Evolutionary conservation across 2,888 invertebrate genomes (phyloP), one percentile per base, ranked within the genome.

Genomic region (Kuschelorhynchus macadamiae): DNA sequence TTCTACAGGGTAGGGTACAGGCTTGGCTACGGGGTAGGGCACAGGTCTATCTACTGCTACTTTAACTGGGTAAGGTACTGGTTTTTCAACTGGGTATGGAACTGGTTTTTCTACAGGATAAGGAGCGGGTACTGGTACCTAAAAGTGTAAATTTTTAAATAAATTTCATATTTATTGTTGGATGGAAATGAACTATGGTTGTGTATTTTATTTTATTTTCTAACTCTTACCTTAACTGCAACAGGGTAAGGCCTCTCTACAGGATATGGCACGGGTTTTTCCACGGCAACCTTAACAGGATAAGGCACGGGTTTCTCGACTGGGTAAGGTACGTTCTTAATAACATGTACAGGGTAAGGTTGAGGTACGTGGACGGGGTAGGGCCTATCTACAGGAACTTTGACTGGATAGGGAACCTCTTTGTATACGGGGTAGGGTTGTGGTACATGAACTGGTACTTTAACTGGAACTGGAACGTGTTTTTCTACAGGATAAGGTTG

Each of bases 401-500:
- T 90, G 32, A 92, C 91, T 72, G 91, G 90, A 56, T 87, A 86
- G 53, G 89, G 90, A 64, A 93, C 88, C 76, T 91, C 89, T 74
- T 87, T 88, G 76, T 85, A 85, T 8, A 92, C 89, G 50, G 92
- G 92, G 84, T 91, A 92, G 71, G 90, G 92, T 81, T 90, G 92
- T 74, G 91, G 91, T 2, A 93, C 88, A 77, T 91, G 92, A 0
- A 91, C 90, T 81, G 88, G 90, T 33, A 92, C 92, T 82, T 92
- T 92, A 5, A 91, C 91, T 72, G 91, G 91, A 79, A 88, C 88
- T 78, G 90, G 91, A 77, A 91, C 88, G 81, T 85, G 90, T 85
- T 91, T 91, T 82, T 91, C 91, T 74, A 91, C 91, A 78, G 92
- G 92, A 85, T 92, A 92, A 76, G 92, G 92, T 76, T 88, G 88